Conservation (phyloP, 1,140 invertebrate genomes). For the Heterodera carotae region DNA sequence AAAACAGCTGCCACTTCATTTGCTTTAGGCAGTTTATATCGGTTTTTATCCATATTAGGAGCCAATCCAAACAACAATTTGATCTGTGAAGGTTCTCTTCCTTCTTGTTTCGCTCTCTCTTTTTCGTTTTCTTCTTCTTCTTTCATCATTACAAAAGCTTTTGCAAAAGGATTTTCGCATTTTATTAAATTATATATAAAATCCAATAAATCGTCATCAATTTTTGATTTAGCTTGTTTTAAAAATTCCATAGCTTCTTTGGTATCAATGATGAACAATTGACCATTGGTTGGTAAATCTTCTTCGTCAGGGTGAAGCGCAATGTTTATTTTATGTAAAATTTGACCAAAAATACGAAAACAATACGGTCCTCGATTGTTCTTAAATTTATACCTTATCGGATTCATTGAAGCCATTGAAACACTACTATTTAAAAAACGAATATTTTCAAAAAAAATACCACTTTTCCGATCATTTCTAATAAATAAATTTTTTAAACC, state of each 20-base stretch:
- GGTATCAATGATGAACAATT: conserved; percentile 37
- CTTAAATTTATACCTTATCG: conserved; percentile 7
- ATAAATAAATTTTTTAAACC: conserved; percentile 10
- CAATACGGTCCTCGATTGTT: too few relatives aligned
- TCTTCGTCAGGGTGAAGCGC: conserved; percentile 39
- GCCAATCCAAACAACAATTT: conserved; percentile 24
- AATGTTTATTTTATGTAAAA: conserved; percentile 40
- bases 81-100: conserved; percentile 24
- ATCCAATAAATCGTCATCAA: conserved; percentile 20
- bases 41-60: conserved; percentile 7
- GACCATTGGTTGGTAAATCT: conserved; percentile 34
- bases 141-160: conserved; percentile 26
- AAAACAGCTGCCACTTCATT: conserved; percentile 46
- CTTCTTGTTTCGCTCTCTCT: conserved; percentile 33
- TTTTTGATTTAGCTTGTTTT: conserved; percentile 7
- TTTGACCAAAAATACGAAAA: conserved; percentile 39
- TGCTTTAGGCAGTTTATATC: conserved; percentile 34
- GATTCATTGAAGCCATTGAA: conserved; percentile 18
- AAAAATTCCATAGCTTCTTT: conserved; percentile 31
- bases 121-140: conserved; percentile 25
- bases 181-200: conserved; percentile 21
- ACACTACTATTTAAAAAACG: conserved; percentile 8
- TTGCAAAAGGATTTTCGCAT: conserved; percentile 28
- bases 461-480: not conserved
- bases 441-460: not conserved